These are phyloP conservation scores for Colinus virginianus DNA, from an alignment of 2,113 vertebrate species.

Conservation along the genomic window DNA sequence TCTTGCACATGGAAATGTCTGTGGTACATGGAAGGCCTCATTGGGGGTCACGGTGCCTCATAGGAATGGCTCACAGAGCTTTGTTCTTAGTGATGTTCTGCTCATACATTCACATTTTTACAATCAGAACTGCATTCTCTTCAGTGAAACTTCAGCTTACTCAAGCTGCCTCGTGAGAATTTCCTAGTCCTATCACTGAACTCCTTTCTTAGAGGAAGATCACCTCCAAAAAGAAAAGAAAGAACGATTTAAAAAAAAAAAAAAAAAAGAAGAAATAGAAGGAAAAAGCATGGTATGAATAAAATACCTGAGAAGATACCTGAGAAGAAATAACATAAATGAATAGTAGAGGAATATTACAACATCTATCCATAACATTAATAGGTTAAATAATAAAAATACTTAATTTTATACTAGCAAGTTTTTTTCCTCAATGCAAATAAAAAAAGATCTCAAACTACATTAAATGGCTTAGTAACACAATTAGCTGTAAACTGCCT, in stretches of 20 bases:
- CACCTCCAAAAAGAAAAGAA: not conserved
- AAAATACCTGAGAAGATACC: not conserved
- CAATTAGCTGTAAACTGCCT: not conserved
- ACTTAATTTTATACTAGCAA: slow-evolving; percentile 1
- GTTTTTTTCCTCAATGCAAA: not conserved
- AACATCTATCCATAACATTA: not conserved
- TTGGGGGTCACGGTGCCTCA: rapidly evolving
- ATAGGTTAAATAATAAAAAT: slow-evolving; percentile 16
- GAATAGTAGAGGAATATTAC: not conserved
- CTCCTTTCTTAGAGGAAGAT: not conserved
- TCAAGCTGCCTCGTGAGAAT: not conserved
- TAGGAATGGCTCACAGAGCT: not conserved
- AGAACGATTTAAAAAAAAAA: not conserved
- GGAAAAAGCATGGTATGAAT: not conserved
- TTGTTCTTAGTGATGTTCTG: not conserved
- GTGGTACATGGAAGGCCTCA: not conserved
- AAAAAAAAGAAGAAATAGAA: not conserved
- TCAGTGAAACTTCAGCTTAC: not conserved
- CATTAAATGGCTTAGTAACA: not conserved
- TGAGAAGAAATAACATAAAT: slow-evolving; percentile 25
- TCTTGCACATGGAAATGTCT: not conserved
- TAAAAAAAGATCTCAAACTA: not conserved
- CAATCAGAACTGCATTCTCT: not conserved
- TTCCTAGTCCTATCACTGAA: not conserved
- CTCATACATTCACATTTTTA: not conserved